Percentiles rank a stretch among this genome's conserved stretches.
Evolutionary conservation across 2,797 vertebrate genomes (phyloP).

Genomic region (Gambusia yucatana): DNA sequence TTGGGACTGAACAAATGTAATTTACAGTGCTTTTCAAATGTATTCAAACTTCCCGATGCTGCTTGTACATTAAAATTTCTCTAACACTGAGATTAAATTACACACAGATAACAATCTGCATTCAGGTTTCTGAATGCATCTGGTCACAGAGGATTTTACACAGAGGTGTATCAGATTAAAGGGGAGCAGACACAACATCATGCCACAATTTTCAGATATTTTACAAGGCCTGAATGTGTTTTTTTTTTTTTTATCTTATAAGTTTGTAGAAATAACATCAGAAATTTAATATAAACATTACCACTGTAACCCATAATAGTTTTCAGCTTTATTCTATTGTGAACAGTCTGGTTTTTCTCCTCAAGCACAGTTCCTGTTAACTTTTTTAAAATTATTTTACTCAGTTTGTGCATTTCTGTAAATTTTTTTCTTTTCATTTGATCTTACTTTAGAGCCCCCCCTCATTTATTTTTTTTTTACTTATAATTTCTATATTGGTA

Average conservation of each 20-base stretch:
- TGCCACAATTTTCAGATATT: not conserved
- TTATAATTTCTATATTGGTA: not conserved
- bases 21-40: not conserved
- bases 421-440: not conserved
- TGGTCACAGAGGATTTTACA: not conserved
- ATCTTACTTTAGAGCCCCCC: not conserved
- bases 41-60: not conserved
- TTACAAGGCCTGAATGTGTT: not conserved
- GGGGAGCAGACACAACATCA: not conserved
- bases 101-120: not conserved
- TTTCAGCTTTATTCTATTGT: not conserved
- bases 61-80: not conserved
- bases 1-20: not conserved
- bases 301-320: not conserved
- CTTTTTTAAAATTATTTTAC: not conserved
- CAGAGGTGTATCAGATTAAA: not conserved
- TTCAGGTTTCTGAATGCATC: not conserved
- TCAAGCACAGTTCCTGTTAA: not conserved
- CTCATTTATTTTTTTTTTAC: not conserved
- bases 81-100: not conserved
- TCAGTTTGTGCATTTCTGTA: not conserved
- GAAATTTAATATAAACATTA: not conserved
- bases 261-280: not conserved
- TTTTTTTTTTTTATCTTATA: not conserved
- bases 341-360: not conserved